phyloP scores from a whole-genome alignment of 2,797 vertebrate genomes.

The Furcifer pardalis region DNA sequence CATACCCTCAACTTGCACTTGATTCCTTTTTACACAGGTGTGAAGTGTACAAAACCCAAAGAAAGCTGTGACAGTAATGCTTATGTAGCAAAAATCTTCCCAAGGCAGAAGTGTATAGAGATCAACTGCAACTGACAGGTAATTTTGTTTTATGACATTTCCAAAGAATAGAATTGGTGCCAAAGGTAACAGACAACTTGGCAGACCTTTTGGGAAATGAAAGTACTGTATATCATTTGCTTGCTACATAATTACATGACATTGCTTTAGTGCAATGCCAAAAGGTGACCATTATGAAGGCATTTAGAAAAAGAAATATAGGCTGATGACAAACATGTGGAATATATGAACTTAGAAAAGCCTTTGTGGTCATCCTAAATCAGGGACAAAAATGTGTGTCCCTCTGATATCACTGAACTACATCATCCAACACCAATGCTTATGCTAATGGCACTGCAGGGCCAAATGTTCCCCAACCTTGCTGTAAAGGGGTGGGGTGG shows the following conservation, averaged over 20 bases:
- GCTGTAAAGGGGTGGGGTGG: neutral
- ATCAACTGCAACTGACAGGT: slow-evolving; percentile 17
- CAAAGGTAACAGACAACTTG: slow-evolving; percentile 23
- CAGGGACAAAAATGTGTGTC: neutral
- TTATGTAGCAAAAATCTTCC: slow-evolving; percentile 39
- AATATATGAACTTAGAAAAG: slow-evolving; percentile 13
- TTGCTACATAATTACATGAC: slow-evolving; percentile 6
- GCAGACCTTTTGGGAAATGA: neutral
- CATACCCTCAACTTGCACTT: slow-evolving; percentile 10
- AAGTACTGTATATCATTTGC: slow-evolving; percentile 34
- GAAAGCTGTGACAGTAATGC: slow-evolving; percentile 24
- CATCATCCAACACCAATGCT: neutral
- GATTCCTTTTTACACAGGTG: neutral
- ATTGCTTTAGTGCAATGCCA: slow-evolving; percentile 22
- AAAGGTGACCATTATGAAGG: neutral
- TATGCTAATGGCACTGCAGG: neutral
- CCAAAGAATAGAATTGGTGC: slow-evolving; percentile 20
- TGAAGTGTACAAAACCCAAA: slow-evolving; percentile 13
- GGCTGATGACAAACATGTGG: neutral
- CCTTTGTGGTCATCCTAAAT: neutral
- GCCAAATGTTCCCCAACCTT: neutral
- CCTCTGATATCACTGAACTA: neutral
- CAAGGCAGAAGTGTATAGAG: slow-evolving; percentile 17
- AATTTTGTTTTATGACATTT: slow-evolving; percentile 11
- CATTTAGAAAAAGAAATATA: slow-evolving; percentile 21